phyloP scores from a whole-genome alignment of 2,113 vertebrate species.

The Catharus fuscescens region DNA sequence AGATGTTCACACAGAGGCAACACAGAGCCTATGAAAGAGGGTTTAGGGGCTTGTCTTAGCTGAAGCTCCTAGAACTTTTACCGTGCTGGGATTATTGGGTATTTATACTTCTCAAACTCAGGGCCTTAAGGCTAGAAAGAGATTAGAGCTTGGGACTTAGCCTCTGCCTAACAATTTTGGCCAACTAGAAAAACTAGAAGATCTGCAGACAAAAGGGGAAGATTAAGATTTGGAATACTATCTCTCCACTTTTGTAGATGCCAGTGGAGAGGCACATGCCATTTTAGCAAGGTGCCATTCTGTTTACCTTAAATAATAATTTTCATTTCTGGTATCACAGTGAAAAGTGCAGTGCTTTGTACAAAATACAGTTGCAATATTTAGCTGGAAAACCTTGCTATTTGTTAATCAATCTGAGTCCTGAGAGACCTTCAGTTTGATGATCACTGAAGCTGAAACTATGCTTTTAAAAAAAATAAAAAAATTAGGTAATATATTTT shows the following conservation, averaged over 20 bases:
- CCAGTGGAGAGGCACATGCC: not conserved
- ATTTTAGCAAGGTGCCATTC: not conserved
- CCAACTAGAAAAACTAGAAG: not conserved
- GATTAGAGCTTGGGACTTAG: not conserved
- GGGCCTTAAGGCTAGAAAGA: not conserved
- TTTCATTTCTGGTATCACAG: not conserved
- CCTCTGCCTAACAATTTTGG: not conserved
- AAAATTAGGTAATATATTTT: not conserved
- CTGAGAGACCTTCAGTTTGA: not conserved
- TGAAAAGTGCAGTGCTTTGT: not conserved
- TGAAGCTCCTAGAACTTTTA: not conserved
- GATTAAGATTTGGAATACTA: not conserved
- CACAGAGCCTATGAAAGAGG: not conserved
- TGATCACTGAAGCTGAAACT: not conserved
- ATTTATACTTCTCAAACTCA: not conserved
- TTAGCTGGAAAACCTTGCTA: not conserved
- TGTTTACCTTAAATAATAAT: not conserved
- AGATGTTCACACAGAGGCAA: not conserved
- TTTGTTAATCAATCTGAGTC: not conserved
- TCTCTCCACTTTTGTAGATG: not conserved
- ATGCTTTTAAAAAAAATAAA: not conserved
- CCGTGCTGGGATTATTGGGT: not conserved
- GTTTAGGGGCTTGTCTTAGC: not conserved
- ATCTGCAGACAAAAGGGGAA: not conserved
- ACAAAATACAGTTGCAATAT: not conserved